Conservation (phyloP, 2,797 vertebrate species). For the Buphagus erythrorhynchus region DNA sequence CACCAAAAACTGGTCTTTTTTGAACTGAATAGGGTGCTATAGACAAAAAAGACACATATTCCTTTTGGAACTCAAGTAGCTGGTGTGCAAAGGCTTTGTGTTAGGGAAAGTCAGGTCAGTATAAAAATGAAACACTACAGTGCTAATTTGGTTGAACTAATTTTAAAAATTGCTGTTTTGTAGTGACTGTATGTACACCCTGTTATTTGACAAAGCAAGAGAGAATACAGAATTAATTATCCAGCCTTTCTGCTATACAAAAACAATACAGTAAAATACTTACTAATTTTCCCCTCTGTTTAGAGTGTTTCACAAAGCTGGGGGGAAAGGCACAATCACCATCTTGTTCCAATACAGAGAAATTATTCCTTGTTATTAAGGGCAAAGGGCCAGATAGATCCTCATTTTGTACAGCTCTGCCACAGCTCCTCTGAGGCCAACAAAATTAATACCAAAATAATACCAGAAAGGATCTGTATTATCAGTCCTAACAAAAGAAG, state of each 20-base stretch:
- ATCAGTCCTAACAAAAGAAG: not conserved
- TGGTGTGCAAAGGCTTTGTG: not conserved
- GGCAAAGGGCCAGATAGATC: slow-evolving; percentile 10
- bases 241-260: not conserved
- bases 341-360: slow-evolving; percentile 25
- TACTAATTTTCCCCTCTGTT: slow-evolving; percentile 3
- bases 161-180: slow-evolving; percentile 41
- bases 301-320: slow-evolving; percentile 17
- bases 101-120: not conserved
- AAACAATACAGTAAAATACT: slow-evolving; percentile 28
- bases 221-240: slow-evolving; percentile 6
- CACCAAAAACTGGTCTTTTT: not conserved
- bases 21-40: not conserved
- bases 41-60: not conserved
- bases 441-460: slow-evolving; percentile 9
- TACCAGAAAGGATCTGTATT: not conserved
- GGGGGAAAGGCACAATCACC: not conserved
- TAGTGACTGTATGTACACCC: not conserved
- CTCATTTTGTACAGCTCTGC: not conserved
- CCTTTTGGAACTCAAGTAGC: not conserved
- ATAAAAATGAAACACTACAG: not conserved
- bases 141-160: slow-evolving; percentile 14
- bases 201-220: slow-evolving; percentile 30
- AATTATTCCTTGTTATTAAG: slow-evolving; percentile 27
- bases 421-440: not conserved